Evolutionary conservation across 2,113 vertebrate genomes (phyloP).

Genomic region (Spea bombifrons): DNA sequence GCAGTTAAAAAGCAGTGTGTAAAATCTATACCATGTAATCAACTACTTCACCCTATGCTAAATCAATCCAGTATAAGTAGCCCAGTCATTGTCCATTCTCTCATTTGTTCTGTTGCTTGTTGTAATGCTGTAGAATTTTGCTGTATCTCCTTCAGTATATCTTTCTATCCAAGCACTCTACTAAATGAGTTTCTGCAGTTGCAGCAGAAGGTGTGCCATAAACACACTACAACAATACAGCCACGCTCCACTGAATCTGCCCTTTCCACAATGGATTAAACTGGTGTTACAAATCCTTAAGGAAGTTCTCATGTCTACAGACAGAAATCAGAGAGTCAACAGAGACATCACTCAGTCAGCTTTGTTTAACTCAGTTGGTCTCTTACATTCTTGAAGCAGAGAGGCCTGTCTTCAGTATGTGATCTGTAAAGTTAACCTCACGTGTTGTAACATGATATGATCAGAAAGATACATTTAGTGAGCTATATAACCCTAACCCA

Average conservation of each 20-base stretch:
- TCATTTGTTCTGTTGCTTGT: no score
- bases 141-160: no score
- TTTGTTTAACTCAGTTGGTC: neutral
- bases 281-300: neutral
- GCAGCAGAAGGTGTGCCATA: slow-evolving; percentile 1
- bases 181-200: slow-evolving; percentile 1
- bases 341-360: neutral
- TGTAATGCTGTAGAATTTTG: no score
- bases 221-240: neutral
- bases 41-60: no score
- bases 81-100: no score
- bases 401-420: neutral
- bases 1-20: no score
- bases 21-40: no score
- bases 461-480: slow-evolving; percentile 3
- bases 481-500: slow-evolving; percentile 19
- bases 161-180: neutral
- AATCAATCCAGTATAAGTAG: no score
- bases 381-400: neutral
- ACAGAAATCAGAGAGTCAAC: neutral
- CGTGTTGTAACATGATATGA: slow-evolving; percentile 11
- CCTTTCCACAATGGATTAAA: neutral
- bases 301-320: neutral
- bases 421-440: neutral
- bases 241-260: neutral